Percentiles rank a stretch among this genome's conserved stretches.
phyloP scores from a whole-genome alignment of 1,140 invertebrate genomes.

The Listronotus oregonensis region DNA sequence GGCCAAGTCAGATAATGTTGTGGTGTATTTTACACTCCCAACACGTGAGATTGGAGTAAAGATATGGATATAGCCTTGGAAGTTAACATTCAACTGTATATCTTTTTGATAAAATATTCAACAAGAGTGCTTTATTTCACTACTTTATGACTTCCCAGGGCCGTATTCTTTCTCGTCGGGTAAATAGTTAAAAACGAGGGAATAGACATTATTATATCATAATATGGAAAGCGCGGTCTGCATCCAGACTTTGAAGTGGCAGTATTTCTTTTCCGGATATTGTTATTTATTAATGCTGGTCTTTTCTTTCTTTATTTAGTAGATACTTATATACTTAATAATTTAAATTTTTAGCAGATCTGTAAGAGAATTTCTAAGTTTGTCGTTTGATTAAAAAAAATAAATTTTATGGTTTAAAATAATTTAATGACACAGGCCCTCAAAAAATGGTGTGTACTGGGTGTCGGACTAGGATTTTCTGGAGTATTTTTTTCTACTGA shows the following conservation, averaged over 20 bases:
- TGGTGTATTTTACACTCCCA: conserved; percentile 12
- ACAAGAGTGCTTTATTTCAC: conserved; percentile 38
- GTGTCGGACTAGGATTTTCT: too few relatives aligned
- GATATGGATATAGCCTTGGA: conserved; percentile 21
- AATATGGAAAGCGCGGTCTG: conserved; percentile 31
- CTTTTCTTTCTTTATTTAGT: neutral
- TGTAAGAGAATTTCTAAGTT: too few relatives aligned
- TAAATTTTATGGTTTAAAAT: too few relatives aligned
- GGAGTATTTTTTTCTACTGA: too few relatives aligned
- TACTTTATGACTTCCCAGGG: conserved; percentile 42
- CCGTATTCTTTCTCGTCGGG: conserved; percentile 30
- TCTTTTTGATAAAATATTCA: conserved; percentile 47
- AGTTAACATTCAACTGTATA: conserved; percentile 31
- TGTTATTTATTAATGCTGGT: conserved; percentile 4
- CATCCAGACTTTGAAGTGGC: conserved; percentile 1
- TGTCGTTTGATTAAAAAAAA: too few relatives aligned
- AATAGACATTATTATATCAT: conserved; percentile 44
- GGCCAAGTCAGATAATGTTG: conserved; percentile 6
- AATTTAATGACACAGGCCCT: too few relatives aligned
- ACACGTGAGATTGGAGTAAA: conserved; percentile 23
- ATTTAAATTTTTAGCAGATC: too few relatives aligned
- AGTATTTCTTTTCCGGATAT: conserved; percentile 10
- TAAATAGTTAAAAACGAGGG: conserved; percentile 38
- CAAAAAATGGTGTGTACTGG: too few relatives aligned
- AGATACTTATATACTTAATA: neutral